Evolutionary conservation across 2,113 vertebrate genomes (phyloP), one percentile per base, ranked within the genome.

Genomic region (Elgaria multicarinata): DNA sequence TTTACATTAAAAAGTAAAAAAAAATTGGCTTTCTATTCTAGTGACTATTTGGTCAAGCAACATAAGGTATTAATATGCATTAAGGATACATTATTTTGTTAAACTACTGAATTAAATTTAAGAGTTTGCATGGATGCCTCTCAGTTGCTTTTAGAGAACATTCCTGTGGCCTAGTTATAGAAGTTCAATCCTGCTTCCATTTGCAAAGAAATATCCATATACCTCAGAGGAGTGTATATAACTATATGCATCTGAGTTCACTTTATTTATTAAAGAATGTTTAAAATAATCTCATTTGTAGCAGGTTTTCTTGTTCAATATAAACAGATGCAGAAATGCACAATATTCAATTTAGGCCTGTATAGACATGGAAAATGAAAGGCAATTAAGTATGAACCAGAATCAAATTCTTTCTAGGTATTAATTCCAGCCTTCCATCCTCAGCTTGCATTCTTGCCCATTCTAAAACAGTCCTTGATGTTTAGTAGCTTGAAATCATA

Each of bases 401-500:
- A 93, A 87, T 87, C 33, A 92, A 95, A 96, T 96, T 95, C 94
- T 93, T 95, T 92, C 89, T 89, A 92, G 93, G 92, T 92, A 94
- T 95, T 97, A 96, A 96, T 95, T 96, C 92, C 89, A 93, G 86
- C 74, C 76, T 91, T 93, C 88, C 92, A 90, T 94, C 88, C 84
- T 83, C 76, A 94, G 90, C 85, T 95, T 88, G 90, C 94, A 95
- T 97, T 96, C 96, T 92, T 97, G 94, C 95, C 92, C 93, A 93
- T 94, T 95, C 87, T 95, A 93, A 94, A 95, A 91, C 62, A 91
- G 89, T 89, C 93, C 92, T 95, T 92, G 96, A 97, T 95, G 95
- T 93, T 95, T 50, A 92, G 86, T 89, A 96, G 93, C 83, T 69
- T 94, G 93, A 90, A 95, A 96, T 93, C 85, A 91, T 94, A 96